phyloP scores from a whole-genome alignment of 2,113 vertebrate genomes.

The Equus quagga region DNA sequence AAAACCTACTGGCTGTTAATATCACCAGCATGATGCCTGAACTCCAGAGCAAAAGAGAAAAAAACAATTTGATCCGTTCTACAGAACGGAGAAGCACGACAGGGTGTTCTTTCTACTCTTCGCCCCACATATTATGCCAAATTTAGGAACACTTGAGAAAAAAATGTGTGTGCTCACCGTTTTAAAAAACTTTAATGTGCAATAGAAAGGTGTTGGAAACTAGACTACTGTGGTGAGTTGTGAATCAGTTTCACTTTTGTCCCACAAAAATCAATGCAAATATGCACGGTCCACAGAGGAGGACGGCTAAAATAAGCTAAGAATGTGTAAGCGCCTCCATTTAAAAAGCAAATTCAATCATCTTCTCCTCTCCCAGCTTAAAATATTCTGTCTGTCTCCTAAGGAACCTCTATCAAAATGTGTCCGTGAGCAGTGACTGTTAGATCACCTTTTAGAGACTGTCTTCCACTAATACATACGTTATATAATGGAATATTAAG shows the following conservation, averaged over 20 bases:
- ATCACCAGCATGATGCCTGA: neutral
- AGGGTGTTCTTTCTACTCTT: neutral
- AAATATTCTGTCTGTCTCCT: slow-evolving; percentile 28
- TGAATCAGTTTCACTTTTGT: slow-evolving; percentile 37
- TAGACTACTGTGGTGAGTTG: neutral
- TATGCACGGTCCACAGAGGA: neutral
- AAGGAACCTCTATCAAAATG: slow-evolving; percentile 21
- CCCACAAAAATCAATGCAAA: slow-evolving; percentile 44
- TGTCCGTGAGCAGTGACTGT: neutral
- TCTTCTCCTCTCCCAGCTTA: neutral
- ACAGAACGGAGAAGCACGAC: neutral
- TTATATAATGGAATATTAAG: neutral
- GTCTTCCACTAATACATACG: neutral
- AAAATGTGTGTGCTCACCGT: neutral
- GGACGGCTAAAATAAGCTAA: slow-evolving; percentile 26
- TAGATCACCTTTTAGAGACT: slow-evolving; percentile 18
- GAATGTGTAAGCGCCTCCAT: neutral
- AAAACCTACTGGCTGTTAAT: neutral
- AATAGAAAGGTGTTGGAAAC: neutral
- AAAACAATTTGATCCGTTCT: neutral
- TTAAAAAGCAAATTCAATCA: slow-evolving; percentile 47
- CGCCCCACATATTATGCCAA: neutral
- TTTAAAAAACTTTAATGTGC: neutral
- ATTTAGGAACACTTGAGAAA: neutral
- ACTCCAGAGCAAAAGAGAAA: neutral